Evolutionary conservation across 37 sponge, comb jelly and placozoan genomes (phyloP).

Genomic region (Halichondria panicea): DNA sequence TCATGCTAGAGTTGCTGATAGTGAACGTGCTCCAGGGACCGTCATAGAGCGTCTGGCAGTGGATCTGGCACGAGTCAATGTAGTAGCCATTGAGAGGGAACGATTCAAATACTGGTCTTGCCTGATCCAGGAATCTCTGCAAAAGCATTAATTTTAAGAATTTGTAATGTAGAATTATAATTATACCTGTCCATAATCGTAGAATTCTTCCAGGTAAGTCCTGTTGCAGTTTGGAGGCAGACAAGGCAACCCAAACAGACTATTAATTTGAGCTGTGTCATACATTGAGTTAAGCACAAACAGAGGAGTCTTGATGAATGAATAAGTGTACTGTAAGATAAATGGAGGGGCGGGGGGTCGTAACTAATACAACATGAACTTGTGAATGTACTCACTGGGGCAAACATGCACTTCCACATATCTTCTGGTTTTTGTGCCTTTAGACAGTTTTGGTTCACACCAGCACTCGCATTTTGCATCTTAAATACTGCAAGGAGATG

Average conservation of each 20-base stretch:
- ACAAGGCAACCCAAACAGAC: conserved; percentile 55
- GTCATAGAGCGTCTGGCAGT: conserved; percentile 75
- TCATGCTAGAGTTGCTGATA: conserved; percentile 30
- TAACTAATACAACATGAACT: not conserved
- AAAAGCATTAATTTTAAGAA: not conserved
- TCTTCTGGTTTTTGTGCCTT: conserved; percentile 12
- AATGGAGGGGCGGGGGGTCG: not conserved
- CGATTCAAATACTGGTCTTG: conserved; percentile 21
- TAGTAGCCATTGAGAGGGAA: conserved; percentile 62
- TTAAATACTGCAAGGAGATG: conserved; percentile 29
- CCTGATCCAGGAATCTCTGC: conserved; percentile 33
- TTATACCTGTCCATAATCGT: conserved; percentile 54
- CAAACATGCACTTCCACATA: conserved; percentile 78
- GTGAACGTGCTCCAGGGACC: conserved; percentile 44
- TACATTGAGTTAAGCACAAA: conserved; percentile 70
- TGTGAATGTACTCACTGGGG: conserved; percentile 40
- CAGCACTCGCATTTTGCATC: conserved; percentile 71
- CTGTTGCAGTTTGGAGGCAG: conserved; percentile 58
- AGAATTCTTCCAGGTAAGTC: conserved; percentile 45
- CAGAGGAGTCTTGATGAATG: conserved; percentile 71
- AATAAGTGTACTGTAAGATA: conserved; percentile 68
- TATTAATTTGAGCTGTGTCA: conserved; percentile 73
- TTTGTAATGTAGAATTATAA: not conserved
- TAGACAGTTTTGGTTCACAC: conserved; percentile 65
- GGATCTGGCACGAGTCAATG: conserved; percentile 68